Base-by-base conservation (phyloP, 2,888 invertebrate species). In the Dicranocentrus wangi region DNA sequence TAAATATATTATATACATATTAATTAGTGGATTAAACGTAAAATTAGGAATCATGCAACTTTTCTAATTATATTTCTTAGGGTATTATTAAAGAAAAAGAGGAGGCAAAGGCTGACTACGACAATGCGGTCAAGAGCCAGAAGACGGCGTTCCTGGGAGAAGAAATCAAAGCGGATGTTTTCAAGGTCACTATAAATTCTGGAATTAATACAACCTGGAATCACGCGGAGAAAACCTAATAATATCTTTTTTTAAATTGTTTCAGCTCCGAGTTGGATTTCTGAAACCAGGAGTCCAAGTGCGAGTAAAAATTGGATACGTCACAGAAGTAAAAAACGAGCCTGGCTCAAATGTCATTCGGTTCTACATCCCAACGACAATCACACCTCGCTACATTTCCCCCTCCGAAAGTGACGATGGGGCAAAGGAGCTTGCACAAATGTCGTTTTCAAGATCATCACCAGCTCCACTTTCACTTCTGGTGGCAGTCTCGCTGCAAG, bases 341-440 rank as follows among this genome's bases (percentile, higher is more conserved):
- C 82, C 81, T 15, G 84, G 77, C 13, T 70, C 82, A 1, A 78
- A 82, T 51, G 60, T 84, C 1, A 82, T 86, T 10, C 75, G 87
- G 25, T 87, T 87, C 69, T 86, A 83, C 55, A 55, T 87, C 21
- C 87, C 87, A 8, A 87, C 87, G 0, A 87, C 87, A 1, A 81
- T 87, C 17, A 86, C 87, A 8, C 87, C 87, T n/a, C 82, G 86
- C 7, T 86, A 86, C 63, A 75, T 85, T 28, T 85, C 86, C 10
- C 21, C 71, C 10, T 53, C 66, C 5, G 47, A 84, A 32, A 80
- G 58, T 8, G 82, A 83, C 47, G 73, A 80, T 1, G 81, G 83
- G 63, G 82, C 84, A 1, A 55, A 65, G 60, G 86, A 86, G 28
- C 78, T 85, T 51, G 75, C 58, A 8, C 66, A 75, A 13, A 85